Evolutionary conservation across 2,113 vertebrate species (phyloP).

Genomic region (Mellivora capensis): DNA sequence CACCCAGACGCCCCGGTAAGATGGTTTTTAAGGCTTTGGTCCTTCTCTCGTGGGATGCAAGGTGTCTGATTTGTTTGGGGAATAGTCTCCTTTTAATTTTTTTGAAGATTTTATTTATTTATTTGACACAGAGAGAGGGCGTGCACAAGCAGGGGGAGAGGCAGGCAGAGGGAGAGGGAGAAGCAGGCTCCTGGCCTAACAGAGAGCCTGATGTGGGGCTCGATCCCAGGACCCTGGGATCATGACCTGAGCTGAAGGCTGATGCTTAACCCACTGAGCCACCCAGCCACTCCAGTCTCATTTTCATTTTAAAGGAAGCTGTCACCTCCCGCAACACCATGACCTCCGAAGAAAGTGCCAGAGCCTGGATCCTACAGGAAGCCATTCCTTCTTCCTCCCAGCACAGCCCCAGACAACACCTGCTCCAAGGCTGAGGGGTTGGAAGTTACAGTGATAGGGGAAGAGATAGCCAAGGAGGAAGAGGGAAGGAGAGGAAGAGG

Average conservation of each 20-base stretch:
- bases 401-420: not conserved
- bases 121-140: too few species aligned
- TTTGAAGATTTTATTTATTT: not conserved
- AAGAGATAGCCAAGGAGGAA: not conserved
- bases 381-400: not conserved
- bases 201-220: not conserved
- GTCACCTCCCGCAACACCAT: not conserved
- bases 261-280: not conserved
- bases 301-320: constrained; percentile 35
- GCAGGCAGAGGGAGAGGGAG: too few species aligned
- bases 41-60: not conserved
- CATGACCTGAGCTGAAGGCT: not conserved
- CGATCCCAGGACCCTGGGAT: not conserved
- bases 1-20: too few species aligned
- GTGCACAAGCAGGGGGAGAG: not conserved
- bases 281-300: not conserved
- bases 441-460: not conserved
- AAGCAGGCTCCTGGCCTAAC: not conserved
- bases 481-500: not conserved
- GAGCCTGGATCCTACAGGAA: not conserved
- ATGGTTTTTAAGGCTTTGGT: not conserved
- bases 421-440: not conserved
- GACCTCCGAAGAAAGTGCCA: not conserved
- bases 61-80: not conserved
- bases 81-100: constrained; percentile 26